Evolutionary conservation across 2,888 invertebrate species (phyloP), one percentile per base, ranked within the genome.

Genomic region (Cheilosia soror): DNA sequence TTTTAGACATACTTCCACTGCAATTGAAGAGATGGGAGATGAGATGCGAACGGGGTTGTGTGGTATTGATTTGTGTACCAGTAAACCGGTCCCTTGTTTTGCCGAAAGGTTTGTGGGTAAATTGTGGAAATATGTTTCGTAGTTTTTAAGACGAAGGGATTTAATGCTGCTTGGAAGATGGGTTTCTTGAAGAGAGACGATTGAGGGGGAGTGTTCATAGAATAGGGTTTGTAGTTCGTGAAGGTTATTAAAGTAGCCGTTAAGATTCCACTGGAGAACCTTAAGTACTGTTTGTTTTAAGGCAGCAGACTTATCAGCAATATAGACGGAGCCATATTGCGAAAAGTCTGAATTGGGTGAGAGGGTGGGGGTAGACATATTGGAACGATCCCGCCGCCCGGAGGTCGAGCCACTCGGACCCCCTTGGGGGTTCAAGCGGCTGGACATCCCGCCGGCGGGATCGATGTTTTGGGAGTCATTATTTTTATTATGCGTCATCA

Each of bases 51-150:
- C 49, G 7, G 58, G 31, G 13, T 65, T 71, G 15, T 87, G 81
- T 25, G 87, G 58, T 44, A 81, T 76, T 6, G 44, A 49, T 65
- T 81, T 73, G n/a, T 78, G 63, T 7, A 87, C 58, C 5, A 87
- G 69, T 13, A 85, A 27, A n/a, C 51, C 65, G 40, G 68, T 68
- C 7, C 84, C 84, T 51, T 87, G 81, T 31, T 81, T 81, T 2
- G 75, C 51, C 5, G 66, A 60, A 9, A 13, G 49, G 42, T 68
- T 84, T 6, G 25, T 27, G 9, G 42, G 9, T 2, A 75, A 29
- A 27, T 82, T 87, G 31, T 79, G 55, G 29, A 83, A 86, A 29
- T 44, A 80, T 4, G 62, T 47, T 57, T 65, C 58, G 15, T 37
- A 49, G 20, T 7, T 37, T 51, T 65, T 20, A 20, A 20, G 20